Evolutionary conservation across 2,113 vertebrate species (phyloP).

Genomic region (Trichomycterus rosablanca): DNA sequence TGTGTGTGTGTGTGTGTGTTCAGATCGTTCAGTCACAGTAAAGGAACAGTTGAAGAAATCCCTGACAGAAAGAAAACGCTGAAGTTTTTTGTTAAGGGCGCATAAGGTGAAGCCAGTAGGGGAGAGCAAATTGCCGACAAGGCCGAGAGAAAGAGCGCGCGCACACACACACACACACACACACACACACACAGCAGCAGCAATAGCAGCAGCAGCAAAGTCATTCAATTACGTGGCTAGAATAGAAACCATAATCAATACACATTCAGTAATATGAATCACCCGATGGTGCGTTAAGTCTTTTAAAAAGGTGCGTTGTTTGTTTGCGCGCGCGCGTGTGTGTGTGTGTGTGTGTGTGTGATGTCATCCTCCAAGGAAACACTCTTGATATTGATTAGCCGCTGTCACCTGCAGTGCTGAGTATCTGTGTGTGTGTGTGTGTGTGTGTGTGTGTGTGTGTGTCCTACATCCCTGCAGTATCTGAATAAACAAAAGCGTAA

Average conservation of each 20-base stretch:
- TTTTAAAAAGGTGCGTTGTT: background rate
- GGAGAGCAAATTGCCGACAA: background rate
- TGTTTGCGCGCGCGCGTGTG: background rate
- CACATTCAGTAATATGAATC: conserved; percentile 5
- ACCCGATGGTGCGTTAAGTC: background rate
- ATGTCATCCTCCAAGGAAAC: conserved; percentile 20
- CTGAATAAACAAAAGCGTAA: background rate
- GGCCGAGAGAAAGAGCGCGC: background rate
- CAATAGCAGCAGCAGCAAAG: too few relatives aligned
- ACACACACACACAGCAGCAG: too few relatives aligned
- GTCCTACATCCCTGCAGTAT: background rate
- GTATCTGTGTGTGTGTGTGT: background rate
- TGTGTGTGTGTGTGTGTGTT: too few relatives aligned
- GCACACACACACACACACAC: background rate
- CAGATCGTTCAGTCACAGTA: too few relatives aligned
- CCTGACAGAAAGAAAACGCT: too few relatives aligned
- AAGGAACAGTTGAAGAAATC: too few relatives aligned
- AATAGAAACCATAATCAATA: conserved; percentile 33
- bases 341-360: conserved; percentile 1
- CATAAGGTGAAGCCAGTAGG: conserved; percentile 6
- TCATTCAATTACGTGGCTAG: conserved; percentile 20
- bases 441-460: background rate
- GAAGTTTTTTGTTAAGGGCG: too few relatives aligned
- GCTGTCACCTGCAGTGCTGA: conserved; percentile 18
- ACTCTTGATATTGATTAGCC: conserved; percentile 30